phyloP scores from a whole-genome alignment of 1,140 invertebrate genomes.

The Lasioglossum albipes region DNA sequence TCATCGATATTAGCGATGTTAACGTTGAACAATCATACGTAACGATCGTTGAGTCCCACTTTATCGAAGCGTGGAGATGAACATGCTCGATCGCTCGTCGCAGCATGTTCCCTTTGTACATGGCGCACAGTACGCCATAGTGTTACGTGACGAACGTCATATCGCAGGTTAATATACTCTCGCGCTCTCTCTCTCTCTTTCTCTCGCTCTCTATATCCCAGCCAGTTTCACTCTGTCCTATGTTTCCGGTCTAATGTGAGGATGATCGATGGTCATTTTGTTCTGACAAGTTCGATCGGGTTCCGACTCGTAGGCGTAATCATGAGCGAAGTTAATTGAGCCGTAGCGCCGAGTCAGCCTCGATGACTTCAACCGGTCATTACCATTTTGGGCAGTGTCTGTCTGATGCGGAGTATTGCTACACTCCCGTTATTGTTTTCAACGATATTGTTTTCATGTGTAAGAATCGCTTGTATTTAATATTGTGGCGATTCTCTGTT shows the following conservation, averaged over 20 bases:
- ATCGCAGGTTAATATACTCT: slow-evolving; percentile 35
- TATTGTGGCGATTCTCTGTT: too few species aligned
- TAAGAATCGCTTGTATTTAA: too few species aligned
- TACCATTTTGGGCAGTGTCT: neutral
- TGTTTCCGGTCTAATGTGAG: slow-evolving; percentile 26
- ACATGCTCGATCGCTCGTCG: slow-evolving; percentile 13
- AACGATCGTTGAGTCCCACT: slow-evolving; percentile 21
- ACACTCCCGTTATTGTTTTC: too few species aligned
- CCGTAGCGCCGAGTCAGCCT: slow-evolving; percentile 1
- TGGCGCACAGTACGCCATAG: neutral
- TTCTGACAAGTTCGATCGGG: slow-evolving; percentile 42
- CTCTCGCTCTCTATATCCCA: neutral
- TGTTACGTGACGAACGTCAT: slow-evolving; percentile 46
- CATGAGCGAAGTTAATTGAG: slow-evolving; percentile 39
- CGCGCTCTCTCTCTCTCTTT: neutral
- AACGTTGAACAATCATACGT: slow-evolving; percentile 11
- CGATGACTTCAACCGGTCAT: slow-evolving; percentile 7
- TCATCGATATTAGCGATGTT: slow-evolving; percentile 1
- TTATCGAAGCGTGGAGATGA: slow-evolving; percentile 20
- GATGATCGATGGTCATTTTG: slow-evolving; percentile 48
- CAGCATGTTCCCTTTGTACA: slow-evolving; percentile 27
- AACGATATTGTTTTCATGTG: too few species aligned
- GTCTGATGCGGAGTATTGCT: neutral
- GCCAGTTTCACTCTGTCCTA: neutral
- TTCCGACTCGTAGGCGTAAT: slow-evolving; percentile 41